These are phyloP conservation scores for Eustalomyia histrio DNA, from an alignment of 2,888 invertebrate species.

Conservation along the genomic window DNA sequence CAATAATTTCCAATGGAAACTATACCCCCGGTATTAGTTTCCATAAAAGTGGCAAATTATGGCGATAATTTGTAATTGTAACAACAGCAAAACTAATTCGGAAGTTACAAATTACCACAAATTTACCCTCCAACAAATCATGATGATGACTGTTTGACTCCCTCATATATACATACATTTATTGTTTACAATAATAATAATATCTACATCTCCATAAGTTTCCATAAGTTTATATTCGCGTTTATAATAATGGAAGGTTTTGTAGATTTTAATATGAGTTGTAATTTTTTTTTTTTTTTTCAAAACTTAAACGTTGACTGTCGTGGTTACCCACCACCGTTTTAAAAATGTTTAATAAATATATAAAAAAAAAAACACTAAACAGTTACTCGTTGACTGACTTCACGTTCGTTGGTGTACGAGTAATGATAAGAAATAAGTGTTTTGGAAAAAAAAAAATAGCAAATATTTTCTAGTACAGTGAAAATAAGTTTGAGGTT, in stretches of 20 bases:
- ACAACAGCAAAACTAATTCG: slow-evolving; percentile 46
- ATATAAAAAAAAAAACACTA: too few species aligned
- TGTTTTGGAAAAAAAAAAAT: slow-evolving; percentile 9
- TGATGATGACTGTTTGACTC: background rate
- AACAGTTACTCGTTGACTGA: background rate
- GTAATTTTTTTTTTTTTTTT: background rate
- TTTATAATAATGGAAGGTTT: slow-evolving; percentile 3
- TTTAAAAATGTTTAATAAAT: slow-evolving; percentile 14
- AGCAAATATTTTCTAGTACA: slow-evolving; percentile 39
- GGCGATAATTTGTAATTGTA: slow-evolving; percentile 54
- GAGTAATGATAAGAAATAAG: slow-evolving; percentile 38
- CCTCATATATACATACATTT: slow-evolving; percentile 1
- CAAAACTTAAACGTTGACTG: slow-evolving; percentile 15
- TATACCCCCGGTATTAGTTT: background rate
- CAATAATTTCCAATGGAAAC: slow-evolving; percentile 1
- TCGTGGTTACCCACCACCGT: slow-evolving; percentile 15
- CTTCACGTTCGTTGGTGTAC: slow-evolving; percentile 1
- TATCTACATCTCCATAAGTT: background rate
- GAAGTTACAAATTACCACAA: slow-evolving; percentile 54
- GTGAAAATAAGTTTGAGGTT: slow-evolving; percentile 51
- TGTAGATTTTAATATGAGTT: slow-evolving; percentile 3
- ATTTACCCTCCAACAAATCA: background rate
- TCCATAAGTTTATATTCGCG: background rate
- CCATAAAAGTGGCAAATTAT: slow-evolving; percentile 27
- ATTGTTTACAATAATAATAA: slow-evolving; percentile 10